Percentiles rank a stretch among this genome's conserved stretches.
Evolutionary conservation across 2,888 invertebrate genomes (phyloP).

Genomic region (Alsophila aescularia): DNA sequence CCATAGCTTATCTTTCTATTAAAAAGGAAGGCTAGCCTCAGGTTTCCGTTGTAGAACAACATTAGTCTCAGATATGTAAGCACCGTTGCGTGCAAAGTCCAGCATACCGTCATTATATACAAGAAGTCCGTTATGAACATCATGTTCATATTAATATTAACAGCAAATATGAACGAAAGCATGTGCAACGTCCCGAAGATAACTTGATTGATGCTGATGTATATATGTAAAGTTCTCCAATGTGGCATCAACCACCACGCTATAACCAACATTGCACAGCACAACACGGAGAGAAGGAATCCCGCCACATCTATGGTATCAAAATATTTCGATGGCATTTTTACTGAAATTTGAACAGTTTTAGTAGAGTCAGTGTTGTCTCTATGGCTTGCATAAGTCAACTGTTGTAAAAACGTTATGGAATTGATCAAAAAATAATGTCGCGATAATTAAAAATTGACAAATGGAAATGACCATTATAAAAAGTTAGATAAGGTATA

Average conservation of each 20-base stretch:
- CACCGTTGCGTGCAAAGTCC: constrained; percentile 2
- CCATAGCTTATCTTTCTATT: constrained; percentile 4
- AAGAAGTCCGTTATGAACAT: too few relatives aligned
- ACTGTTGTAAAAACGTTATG: too few relatives aligned
- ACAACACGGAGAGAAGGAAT: background rate
- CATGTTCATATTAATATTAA: too few relatives aligned
- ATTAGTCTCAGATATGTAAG: background rate
- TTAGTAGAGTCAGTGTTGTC: too few relatives aligned
- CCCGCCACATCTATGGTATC: too few relatives aligned
- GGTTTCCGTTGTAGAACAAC: background rate
- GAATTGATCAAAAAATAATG: too few relatives aligned
- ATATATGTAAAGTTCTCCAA: constrained; percentile 1
- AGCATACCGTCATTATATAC: background rate
- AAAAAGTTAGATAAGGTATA: too few relatives aligned
- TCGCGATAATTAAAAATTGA: too few relatives aligned
- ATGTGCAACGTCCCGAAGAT: background rate
- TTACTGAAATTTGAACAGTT: too few relatives aligned
- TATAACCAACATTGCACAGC: background rate
- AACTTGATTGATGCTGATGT: background rate
- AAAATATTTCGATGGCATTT: too few relatives aligned
- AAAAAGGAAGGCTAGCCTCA: background rate
- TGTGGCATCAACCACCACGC: constrained; percentile 2
- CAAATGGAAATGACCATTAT: too few relatives aligned
- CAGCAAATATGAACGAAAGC: background rate
- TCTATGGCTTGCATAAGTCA: too few relatives aligned